A percentile compares a stretch with the other conserved stretches of the same genome.
Conservation (phyloP, 2,113 vertebrate species). For the Vimba vimba region DNA sequence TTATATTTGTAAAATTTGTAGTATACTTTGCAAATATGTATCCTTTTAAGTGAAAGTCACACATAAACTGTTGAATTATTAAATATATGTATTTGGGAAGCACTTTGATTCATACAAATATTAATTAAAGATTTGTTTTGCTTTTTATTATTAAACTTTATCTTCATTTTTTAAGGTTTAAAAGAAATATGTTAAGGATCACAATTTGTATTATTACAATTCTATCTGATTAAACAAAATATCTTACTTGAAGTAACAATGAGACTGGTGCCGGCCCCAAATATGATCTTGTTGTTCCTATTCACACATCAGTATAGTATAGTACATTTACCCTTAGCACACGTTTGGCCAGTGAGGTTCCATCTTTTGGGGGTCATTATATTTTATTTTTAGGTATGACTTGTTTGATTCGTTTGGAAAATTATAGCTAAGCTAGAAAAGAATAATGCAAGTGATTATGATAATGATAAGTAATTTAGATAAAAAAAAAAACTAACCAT, state of each 20-base stretch:
- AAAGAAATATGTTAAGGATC: background rate
- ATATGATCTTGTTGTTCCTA: constrained; percentile 43
- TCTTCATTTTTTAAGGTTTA: background rate
- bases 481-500: background rate
- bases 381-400: background rate
- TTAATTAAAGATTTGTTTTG: background rate
- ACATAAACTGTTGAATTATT: background rate
- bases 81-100: background rate
- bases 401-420: background rate
- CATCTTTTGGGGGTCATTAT: background rate
- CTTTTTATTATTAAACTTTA: background rate
- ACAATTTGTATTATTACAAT: background rate
- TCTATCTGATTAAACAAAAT: background rate
- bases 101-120: background rate
- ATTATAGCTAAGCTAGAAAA: background rate
- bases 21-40: background rate
- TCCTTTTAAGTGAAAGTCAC: background rate
- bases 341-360: background rate
- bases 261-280: constrained; percentile 39
- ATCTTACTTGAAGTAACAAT: constrained; percentile 38
- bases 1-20: background rate
- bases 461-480: background rate
- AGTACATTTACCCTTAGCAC: background rate
- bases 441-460: background rate
- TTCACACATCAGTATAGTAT: constrained; percentile 42